Evolutionary conservation across 2,888 invertebrate species (phyloP), one percentile per base, ranked within the genome.

Genomic region (Orthosia incerta): DNA sequence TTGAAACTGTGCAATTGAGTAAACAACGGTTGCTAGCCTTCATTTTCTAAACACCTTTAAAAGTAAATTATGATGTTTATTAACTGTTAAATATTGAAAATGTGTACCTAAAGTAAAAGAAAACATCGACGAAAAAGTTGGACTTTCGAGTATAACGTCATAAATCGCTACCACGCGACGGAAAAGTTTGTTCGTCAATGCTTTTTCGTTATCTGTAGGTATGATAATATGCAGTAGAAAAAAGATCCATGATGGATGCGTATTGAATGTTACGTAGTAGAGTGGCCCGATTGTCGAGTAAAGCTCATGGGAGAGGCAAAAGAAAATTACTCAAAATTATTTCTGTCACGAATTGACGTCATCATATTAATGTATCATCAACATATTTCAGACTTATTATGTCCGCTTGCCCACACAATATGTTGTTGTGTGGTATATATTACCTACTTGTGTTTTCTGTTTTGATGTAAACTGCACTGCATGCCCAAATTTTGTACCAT

Each of bases 1-100:
- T 60, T 79, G 79, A 72, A 83, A 80, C 78, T 76, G 68, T 79
- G 86, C 76, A 83, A 71, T 76, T 65, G 59, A 59, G 61, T 67
- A 53, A 56, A 86, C 23, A 65, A 15, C 48, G 53, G 84, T 86
- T 86, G 79, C 86, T 16, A 86, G 64, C 18, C 48, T 45, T 26
- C 4, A 4, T 18, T 16, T 46, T 57, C 12, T 12, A 69, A 71
- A 56, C 1, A 23, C 51, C 69, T 48, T 45, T 45, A 12, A 16
- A n/a, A 3, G 3, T 39, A 48, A 31, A 31, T 51, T 62, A 39
- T 9, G 3, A 4, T 39, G 16, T 51, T 45, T 23, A 16, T 46
- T 55, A 0, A 55, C 53, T 20, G 18, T 23, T 20, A 20, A 12
- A 39, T n/a, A 2, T 31, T 31, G 12, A 57, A 46, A 26, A 48